Conservation (phyloP, 2,113 vertebrate species). For the Danio rerio region DNA sequence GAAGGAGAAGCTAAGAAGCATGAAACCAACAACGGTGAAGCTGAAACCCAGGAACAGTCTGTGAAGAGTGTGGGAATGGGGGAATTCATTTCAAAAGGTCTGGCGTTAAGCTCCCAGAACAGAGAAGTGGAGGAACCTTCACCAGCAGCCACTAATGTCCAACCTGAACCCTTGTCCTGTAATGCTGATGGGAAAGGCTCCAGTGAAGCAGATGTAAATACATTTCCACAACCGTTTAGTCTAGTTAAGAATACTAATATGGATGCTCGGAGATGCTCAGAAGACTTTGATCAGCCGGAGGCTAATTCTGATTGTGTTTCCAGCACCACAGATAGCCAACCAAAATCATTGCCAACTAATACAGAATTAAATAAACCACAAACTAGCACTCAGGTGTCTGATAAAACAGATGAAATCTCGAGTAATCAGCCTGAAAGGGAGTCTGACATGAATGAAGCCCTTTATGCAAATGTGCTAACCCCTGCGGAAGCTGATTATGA, state of each 20-base stretch:
- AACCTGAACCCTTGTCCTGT: conserved; percentile 1
- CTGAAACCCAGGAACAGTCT: conserved; percentile 4
- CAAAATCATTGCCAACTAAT: background rate
- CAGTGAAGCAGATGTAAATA: conserved; percentile 21
- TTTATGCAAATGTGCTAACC: background rate
- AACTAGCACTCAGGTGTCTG: background rate
- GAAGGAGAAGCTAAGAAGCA: conserved; percentile 34
- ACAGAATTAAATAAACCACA: conserved; percentile 13
- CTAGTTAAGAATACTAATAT: background rate
- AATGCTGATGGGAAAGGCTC: conserved; percentile 5
- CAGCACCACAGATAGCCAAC: conserved; percentile 3
- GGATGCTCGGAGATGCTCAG: conserved; percentile 6
- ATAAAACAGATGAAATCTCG: background rate
- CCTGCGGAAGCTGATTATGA: background rate
- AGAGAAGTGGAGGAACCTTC: background rate
- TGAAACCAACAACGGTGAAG: conserved; percentile 12
- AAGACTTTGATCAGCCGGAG: background rate
- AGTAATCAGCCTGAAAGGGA: conserved; percentile 6
- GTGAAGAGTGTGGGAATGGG: conserved; percentile 1
- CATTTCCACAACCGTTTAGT: background rate
- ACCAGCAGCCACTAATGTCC: background rate
- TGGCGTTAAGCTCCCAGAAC: background rate
- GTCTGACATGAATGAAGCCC: background rate
- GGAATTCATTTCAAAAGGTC: conserved; percentile 24
- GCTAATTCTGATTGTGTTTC: conserved; percentile 17